Evolutionary conservation across 2,113 vertebrate species (phyloP).

Genomic region (Colaptes auratus): DNA sequence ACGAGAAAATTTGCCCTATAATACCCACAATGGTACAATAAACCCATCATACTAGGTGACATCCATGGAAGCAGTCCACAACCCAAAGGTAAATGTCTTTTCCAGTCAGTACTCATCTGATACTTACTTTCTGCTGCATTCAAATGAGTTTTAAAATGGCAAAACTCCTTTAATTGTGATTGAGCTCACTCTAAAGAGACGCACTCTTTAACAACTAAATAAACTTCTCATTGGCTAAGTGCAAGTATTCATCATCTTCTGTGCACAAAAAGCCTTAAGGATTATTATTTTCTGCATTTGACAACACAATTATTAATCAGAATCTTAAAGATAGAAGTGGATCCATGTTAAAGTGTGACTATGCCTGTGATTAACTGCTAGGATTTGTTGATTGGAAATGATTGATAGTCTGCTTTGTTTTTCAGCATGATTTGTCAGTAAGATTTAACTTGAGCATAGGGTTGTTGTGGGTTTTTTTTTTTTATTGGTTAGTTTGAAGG

Average conservation of each 20-base stretch:
- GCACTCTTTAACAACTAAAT: background rate
- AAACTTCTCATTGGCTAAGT: slow-evolving; percentile 11
- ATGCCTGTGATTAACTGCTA: slow-evolving; percentile 47
- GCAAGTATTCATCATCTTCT: slow-evolving; percentile 13
- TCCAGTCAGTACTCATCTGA: background rate
- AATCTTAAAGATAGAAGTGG: slow-evolving; percentile 48
- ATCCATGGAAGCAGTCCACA: background rate
- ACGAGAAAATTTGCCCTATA: background rate
- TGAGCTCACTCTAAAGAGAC: background rate
- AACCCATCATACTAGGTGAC: background rate
- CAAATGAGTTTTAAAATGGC: background rate
- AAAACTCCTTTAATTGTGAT: background rate
- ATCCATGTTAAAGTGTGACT: slow-evolving; percentile 31
- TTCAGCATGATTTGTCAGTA: slow-evolving; percentile 6
- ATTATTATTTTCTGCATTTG: slow-evolving; percentile 40
- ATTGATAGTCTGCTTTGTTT: slow-evolving; percentile 28
- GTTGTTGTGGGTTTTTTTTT: background rate
- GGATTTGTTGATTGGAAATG: slow-evolving; percentile 54
- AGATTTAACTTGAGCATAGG: background rate
- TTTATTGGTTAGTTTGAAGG: background rate
- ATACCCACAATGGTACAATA: background rate
- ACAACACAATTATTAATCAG: slow-evolving; percentile 57
- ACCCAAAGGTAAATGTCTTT: background rate
- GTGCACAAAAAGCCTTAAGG: slow-evolving; percentile 34
- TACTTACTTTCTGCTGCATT: background rate